Evolutionary conservation across 2,888 invertebrate genomes (phyloP).

Genomic region (Chloromyia formosa): DNA sequence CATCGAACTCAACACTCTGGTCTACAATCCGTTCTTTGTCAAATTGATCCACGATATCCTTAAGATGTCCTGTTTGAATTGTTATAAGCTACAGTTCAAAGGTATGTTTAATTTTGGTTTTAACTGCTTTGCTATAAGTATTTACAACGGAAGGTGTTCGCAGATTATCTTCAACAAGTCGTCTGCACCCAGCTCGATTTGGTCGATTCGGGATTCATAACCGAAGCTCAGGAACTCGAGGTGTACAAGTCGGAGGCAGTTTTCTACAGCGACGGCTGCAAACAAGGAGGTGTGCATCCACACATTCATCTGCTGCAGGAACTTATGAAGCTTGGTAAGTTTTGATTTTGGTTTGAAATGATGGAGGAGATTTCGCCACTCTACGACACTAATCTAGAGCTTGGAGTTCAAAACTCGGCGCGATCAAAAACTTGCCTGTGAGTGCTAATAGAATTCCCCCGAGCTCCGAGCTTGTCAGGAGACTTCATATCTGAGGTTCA

Average conservation of each 20-base stretch:
- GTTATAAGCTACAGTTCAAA: constrained; percentile 74
- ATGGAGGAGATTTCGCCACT: not conserved
- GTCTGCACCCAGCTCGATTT: constrained; percentile 73
- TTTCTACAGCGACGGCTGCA: constrained; percentile 56
- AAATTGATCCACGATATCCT: constrained; percentile 75
- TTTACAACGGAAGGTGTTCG: not conserved
- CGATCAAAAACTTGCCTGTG: too few relatives aligned
- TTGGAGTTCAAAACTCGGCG: too few relatives aligned
- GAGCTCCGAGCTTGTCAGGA: too few relatives aligned
- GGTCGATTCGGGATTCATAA: constrained; percentile 77
- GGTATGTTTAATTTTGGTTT: constrained; percentile 59
- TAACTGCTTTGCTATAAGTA: not conserved
- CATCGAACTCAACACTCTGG: constrained; percentile 87
- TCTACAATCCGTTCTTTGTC: constrained; percentile 90
- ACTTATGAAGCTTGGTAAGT: constrained; percentile 55
- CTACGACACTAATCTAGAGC: too few relatives aligned
- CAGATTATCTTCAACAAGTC: constrained; percentile 62
- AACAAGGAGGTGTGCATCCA: constrained; percentile 62
- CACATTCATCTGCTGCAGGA: constrained; percentile 65
- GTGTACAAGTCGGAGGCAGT: constrained; percentile 59
- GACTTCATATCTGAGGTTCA: too few relatives aligned
- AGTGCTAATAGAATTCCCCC: too few relatives aligned
- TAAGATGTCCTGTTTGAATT: constrained; percentile 75
- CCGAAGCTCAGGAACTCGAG: constrained; percentile 76
- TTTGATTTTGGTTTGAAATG: not conserved